Conservation (phyloP, 2,113 vertebrate genomes). For the Nothoprocta pentlandii region DNA sequence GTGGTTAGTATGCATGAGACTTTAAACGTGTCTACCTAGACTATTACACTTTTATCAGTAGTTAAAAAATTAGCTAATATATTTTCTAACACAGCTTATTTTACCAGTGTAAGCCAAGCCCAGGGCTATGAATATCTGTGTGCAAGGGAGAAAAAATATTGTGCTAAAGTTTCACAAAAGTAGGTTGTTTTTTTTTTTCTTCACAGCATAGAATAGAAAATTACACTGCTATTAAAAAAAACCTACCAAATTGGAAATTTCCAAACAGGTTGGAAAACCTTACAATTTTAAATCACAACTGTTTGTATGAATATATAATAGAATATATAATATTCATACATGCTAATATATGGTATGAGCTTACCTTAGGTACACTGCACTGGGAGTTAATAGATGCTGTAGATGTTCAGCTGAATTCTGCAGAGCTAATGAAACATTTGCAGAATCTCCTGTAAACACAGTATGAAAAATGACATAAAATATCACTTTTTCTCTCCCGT, state of each 20-base stretch:
- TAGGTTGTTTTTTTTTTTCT: background rate
- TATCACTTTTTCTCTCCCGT: background rate
- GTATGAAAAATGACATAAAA: background rate
- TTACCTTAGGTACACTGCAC: conserved; percentile 15
- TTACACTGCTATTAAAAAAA: background rate
- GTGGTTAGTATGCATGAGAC: background rate
- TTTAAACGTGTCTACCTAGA: background rate
- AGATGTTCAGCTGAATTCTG: conserved; percentile 28
- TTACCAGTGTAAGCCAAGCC: background rate
- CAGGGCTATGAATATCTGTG: background rate
- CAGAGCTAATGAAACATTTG: conserved; percentile 11
- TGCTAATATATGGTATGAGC: too few relatives aligned
- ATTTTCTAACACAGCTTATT: background rate
- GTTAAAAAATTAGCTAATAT: background rate
- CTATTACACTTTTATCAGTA: background rate
- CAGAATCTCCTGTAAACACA: conserved; percentile 31
- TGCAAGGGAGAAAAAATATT: background rate
- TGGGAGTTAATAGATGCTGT: background rate
- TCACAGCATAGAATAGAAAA: background rate
- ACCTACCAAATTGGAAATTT: background rate
- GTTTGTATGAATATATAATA: background rate
- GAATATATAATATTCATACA: background rate
- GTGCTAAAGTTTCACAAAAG: background rate
- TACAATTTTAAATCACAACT: background rate
- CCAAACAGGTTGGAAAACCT: background rate